These are phyloP conservation scores for Pristionchus japonicus DNA, from an alignment of 2,888 invertebrate genomes.

Conservation along the genomic window DNA sequence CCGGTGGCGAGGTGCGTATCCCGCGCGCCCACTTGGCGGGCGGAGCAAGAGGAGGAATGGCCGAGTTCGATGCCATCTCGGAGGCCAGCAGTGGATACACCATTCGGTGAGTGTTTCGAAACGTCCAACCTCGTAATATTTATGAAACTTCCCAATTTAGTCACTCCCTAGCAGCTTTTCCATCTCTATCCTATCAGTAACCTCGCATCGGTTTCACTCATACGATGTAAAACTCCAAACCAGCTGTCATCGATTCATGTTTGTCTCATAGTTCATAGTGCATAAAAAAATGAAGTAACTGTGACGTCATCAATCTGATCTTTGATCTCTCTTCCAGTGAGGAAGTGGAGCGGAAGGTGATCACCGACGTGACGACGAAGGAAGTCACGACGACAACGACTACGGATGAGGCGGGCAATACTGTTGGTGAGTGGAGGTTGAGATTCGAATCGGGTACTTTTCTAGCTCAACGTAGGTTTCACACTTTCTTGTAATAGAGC, in stretches of 20 bases:
- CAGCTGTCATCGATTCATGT: no score
- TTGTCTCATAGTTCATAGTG: no score
- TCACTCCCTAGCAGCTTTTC: no score
- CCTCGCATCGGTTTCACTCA: no score
- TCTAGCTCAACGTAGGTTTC: neutral
- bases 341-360: constrained; percentile 71
- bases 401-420: constrained; percentile 68
- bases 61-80: constrained; percentile 63
- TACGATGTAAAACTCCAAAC: no score
- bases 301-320: neutral
- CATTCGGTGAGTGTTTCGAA: constrained; percentile 53
- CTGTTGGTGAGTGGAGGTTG: neutral
- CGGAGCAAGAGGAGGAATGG: constrained; percentile 49
- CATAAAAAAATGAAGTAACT: neutral
- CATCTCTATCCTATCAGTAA: no score
- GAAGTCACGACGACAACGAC: constrained; percentile 71
- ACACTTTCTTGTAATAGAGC: no score
- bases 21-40: constrained; percentile 72
- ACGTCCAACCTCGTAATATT: no score
- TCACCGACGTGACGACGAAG: constrained; percentile 73
- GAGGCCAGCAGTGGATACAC: constrained; percentile 73
- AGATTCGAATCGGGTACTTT: neutral
- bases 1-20: constrained; percentile 66
- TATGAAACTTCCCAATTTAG: no score
- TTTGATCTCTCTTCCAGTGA: constrained; percentile 55